A percentile compares a stretch with the other conserved stretches of the same genome.
Evolutionary conservation across 2,888 invertebrate species (phyloP).

Genomic region (Doris montereyensis): DNA sequence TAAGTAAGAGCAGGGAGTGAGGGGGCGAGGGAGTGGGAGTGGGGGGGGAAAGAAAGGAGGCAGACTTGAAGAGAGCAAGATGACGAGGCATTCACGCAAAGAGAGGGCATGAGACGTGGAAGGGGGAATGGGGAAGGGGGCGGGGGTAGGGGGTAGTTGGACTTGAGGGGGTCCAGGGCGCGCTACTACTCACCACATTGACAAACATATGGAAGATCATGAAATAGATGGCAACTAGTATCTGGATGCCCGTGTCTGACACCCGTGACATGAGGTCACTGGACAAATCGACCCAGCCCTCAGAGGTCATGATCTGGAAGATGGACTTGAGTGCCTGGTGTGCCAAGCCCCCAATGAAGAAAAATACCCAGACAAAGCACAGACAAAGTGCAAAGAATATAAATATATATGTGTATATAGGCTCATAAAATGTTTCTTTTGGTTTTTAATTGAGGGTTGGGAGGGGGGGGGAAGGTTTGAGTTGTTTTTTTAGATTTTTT

Average conservation of each 20-base stretch:
- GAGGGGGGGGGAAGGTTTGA: no score
- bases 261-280: constrained; percentile 57
- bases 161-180: neutral
- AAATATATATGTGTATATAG: no score
- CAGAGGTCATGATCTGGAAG: constrained; percentile 72
- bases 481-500: no score
- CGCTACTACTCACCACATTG: constrained; percentile 44
- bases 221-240: constrained; percentile 64
- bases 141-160: neutral
- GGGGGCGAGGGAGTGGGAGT: no score
- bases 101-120: no score
- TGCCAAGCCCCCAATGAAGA: neutral
- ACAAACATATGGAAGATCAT: constrained; percentile 65
- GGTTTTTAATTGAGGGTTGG: no score
- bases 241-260: constrained; percentile 41
- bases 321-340: constrained; percentile 71
- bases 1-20: no score
- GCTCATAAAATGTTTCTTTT: no score
- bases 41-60: neutral
- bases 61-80: neutral
- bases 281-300: constrained; percentile 71
- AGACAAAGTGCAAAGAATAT: no score
- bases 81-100: neutral
- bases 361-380: no score
- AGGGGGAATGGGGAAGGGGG: constrained; percentile 5